phyloP scores from a whole-genome alignment of 2,113 vertebrate species.

The Halcyon malimbica region DNA sequence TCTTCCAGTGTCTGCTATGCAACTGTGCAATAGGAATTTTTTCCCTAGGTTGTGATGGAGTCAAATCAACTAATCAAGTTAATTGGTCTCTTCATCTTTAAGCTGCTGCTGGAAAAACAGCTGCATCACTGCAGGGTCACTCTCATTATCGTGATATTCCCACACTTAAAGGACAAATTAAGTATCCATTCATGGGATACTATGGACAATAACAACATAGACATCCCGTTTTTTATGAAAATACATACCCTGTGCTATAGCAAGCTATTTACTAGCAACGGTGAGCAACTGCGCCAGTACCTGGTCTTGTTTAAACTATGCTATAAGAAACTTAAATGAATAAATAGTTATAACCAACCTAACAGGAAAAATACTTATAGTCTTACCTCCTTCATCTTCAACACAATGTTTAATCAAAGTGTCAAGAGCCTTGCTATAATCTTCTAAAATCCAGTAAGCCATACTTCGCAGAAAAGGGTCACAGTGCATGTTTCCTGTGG shows the following conservation, averaged over 20 bases:
- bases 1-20: not conserved
- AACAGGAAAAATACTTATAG: not conserved
- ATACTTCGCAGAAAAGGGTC: slow-evolving; percentile 95
- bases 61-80: not conserved
- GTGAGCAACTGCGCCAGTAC: not conserved
- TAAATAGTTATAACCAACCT: not conserved
- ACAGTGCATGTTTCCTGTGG: slow-evolving; percentile 74
- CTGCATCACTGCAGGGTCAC: not conserved
- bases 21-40: not conserved
- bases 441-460: slow-evolving; percentile 95
- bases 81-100: not conserved
- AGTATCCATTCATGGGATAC: not conserved
- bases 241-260: not conserved
- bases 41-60: not conserved
- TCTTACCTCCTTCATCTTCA: slow-evolving; percentile 72
- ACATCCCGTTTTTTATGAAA: not conserved
- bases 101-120: not conserved
- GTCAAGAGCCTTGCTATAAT: slow-evolving; percentile 90
- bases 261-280: not conserved
- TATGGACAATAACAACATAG: not conserved
- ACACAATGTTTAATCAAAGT: slow-evolving; percentile 86
- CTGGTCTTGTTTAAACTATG: not conserved
- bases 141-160: not conserved
- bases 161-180: not conserved
- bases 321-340: not conserved